Percentiles rank a stretch among this genome's conserved stretches.
Evolutionary conservation across 2,113 vertebrate species (phyloP).

Genomic region (Hippocampus comes): DNA sequence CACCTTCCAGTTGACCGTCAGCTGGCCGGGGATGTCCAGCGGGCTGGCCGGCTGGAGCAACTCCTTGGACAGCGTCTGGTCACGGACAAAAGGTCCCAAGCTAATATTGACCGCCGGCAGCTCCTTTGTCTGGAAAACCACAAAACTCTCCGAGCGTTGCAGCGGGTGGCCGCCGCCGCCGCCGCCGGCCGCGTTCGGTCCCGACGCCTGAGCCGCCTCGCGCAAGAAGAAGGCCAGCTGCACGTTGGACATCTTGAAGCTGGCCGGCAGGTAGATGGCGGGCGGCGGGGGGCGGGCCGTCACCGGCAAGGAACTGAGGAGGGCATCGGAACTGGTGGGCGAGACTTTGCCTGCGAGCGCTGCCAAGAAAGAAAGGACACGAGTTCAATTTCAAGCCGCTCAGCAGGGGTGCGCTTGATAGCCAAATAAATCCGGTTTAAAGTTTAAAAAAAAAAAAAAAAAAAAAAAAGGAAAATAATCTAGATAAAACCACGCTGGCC

Average conservation of each 20-base stretch:
- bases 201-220: constrained; percentile 69
- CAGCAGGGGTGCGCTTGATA: not conserved
- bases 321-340: constrained; percentile 76
- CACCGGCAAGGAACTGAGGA: constrained; percentile 65
- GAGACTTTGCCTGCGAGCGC: constrained; percentile 76
- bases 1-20: constrained; percentile 97
- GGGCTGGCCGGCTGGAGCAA: constrained; percentile 90
- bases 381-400: no score
- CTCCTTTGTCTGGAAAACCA: constrained; percentile 97
- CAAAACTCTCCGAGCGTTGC: constrained; percentile 90
- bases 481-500: no score
- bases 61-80: constrained; percentile 87
- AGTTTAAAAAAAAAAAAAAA: no score
- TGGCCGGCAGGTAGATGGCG: constrained; percentile 80
- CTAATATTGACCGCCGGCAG: constrained; percentile 89
- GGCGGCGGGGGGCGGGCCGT: constrained; percentile 61
- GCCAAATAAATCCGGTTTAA: not conserved
- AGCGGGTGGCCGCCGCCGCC: constrained; percentile 71
- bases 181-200: constrained; percentile 51
- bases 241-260: constrained; percentile 91
- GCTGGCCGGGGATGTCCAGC: constrained; percentile 84
- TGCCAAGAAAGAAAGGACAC: constrained; percentile 50
- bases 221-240: constrained; percentile 93
- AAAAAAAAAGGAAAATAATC: no score
- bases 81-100: constrained; percentile 86